phyloP scores from a whole-genome alignment of 2,888 invertebrate species.

The Ectobius pallidus region DNA sequence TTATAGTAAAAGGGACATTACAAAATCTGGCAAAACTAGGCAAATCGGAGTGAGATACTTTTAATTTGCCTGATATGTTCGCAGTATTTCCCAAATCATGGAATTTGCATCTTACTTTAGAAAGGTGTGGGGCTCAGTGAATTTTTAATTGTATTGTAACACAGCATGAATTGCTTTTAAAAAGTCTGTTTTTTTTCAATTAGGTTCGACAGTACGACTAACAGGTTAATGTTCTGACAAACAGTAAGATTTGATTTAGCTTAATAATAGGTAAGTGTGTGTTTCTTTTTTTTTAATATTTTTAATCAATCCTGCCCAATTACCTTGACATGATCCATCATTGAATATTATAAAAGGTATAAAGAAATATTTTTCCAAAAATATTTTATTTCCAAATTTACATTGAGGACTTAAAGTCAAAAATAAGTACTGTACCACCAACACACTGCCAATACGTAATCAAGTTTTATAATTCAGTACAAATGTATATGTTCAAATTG shows the following conservation, averaged over 20 bases:
- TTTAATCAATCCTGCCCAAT: slow-evolving; percentile 23
- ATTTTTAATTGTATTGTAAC: slow-evolving; percentile 31
- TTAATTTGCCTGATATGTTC: slow-evolving; percentile 37
- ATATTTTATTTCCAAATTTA: slow-evolving; percentile 29
- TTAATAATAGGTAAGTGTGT: too few species aligned
- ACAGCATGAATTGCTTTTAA: slow-evolving; percentile 10
- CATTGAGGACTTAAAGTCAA: slow-evolving; percentile 27
- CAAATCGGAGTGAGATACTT: background rate
- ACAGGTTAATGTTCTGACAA: slow-evolving; percentile 8
- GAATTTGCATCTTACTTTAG: background rate
- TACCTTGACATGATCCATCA: slow-evolving; percentile 29
- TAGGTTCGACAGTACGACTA: slow-evolving; percentile 1
- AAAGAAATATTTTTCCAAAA: slow-evolving; percentile 25
- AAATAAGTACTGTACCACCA: slow-evolving; percentile 31
- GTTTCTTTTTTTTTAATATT: too few species aligned
- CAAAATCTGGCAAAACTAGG: too few species aligned
- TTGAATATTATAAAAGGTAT: slow-evolving; percentile 26
- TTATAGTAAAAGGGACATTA: too few species aligned
- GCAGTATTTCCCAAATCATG: slow-evolving; percentile 1
- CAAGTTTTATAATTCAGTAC: slow-evolving; percentile 13
- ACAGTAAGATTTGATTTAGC: background rate
- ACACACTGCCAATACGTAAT: slow-evolving; percentile 27
- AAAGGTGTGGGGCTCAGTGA: slow-evolving; percentile 19
- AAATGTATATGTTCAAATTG: slow-evolving; percentile 19
- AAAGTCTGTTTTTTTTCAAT: background rate